These are phyloP conservation scores for Nasonia oneida DNA, from an alignment of 2,888 invertebrate genomes.

Conservation along the genomic window DNA sequence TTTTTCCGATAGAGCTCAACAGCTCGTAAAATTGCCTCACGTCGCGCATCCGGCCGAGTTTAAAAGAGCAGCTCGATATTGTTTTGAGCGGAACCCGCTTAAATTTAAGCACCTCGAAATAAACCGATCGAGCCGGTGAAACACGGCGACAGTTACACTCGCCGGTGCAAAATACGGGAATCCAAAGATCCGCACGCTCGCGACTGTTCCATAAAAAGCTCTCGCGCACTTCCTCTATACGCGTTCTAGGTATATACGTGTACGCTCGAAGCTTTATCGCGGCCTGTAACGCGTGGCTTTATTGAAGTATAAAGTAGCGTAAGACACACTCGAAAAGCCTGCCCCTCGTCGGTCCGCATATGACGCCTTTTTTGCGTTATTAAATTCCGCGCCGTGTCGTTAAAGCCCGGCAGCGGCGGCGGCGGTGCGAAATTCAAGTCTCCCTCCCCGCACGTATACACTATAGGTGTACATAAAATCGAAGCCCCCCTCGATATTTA, in stretches of 20 bases:
- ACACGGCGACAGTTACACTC: not conserved
- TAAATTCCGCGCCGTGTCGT: constrained; percentile 60
- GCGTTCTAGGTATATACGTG: constrained; percentile 39
- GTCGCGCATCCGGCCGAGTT: not conserved
- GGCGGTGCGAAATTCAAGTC: constrained; percentile 31
- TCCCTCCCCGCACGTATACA: not conserved
- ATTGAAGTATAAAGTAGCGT: constrained; percentile 60
- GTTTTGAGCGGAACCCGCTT: not conserved
- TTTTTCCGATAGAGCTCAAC: not conserved
- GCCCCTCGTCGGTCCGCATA: constrained; percentile 25
- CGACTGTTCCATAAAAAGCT: constrained; percentile 38
- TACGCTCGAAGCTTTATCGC: constrained; percentile 36
- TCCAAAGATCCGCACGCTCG: not conserved
- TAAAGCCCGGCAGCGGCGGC: constrained; percentile 26
- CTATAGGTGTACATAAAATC: constrained; percentile 34
- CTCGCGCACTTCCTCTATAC: not conserved
- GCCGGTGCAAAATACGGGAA: not conserved
- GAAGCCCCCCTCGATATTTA: constrained; percentile 31
- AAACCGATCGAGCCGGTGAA: not conserved
- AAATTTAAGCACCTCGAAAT: too few relatives aligned
- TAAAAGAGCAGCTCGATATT: not conserved
- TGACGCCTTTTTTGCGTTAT: constrained; percentile 55
- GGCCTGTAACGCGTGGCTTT: constrained; percentile 26
- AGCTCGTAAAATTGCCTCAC: not conserved
- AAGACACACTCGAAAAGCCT: constrained; percentile 52